Evolutionary conservation across 2,797 vertebrate species (phyloP).

Genomic region (Anabas testudineus): DNA sequence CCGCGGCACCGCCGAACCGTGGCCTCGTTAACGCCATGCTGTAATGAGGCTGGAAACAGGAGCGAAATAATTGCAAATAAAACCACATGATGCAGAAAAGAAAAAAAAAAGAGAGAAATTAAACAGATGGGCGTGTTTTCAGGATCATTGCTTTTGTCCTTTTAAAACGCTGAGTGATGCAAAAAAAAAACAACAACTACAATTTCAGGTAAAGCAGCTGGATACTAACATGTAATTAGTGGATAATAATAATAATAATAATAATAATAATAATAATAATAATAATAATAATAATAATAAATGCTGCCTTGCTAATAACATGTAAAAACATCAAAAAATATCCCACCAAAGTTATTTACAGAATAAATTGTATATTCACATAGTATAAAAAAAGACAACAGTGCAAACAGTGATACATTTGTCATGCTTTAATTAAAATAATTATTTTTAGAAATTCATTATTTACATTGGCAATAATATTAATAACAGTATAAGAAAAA

Average conservation of each 20-base stretch:
- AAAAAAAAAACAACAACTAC: constrained; percentile 57
- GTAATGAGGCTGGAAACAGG: constrained; percentile 86
- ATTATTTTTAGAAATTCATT: constrained; percentile 89
- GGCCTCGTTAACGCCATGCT: constrained; percentile 83
- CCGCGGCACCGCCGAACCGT: constrained; percentile 80
- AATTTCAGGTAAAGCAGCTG: constrained; percentile 33
- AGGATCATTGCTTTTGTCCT: constrained; percentile 92
- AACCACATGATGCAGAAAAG: constrained; percentile 96
- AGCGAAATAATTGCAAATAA: constrained; percentile 93
- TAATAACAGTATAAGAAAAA: constrained; percentile 86
- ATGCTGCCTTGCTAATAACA: not conserved
- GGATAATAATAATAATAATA: constrained; percentile 8
- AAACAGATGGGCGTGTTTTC: constrained; percentile 94
- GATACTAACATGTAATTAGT: not conserved
- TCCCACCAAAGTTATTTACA: not conserved
- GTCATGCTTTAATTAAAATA: constrained; percentile 93
- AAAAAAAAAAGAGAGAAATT: constrained; percentile 90
- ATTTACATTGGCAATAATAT: constrained; percentile 88
- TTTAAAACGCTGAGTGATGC: constrained; percentile 80
- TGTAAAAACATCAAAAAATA: too few relatives aligned
- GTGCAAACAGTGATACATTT: constrained; percentile 63
- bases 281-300: constrained; percentile 5
- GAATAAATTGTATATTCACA: not conserved
- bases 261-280: constrained; percentile 25
- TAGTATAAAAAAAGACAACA: constrained; percentile 33